Conservation (phyloP, 2,113 vertebrate genomes). For the Cryptotis parvus region DNA sequence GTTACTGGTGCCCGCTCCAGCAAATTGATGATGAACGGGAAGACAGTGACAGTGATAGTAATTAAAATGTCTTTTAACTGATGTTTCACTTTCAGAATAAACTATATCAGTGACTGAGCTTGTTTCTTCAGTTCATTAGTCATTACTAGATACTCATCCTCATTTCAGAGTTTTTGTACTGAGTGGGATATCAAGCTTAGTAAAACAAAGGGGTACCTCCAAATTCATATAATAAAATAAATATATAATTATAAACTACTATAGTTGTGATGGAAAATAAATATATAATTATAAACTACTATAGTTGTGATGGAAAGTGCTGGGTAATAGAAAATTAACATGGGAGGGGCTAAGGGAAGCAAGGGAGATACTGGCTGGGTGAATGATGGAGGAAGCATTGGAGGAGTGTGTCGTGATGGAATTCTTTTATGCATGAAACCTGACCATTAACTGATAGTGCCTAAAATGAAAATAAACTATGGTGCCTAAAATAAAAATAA, state of each 20-base stretch:
- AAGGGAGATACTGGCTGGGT: background rate
- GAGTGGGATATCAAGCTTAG: background rate
- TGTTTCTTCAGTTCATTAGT: background rate
- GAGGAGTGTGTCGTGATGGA: too few species aligned
- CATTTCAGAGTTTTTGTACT: constrained; percentile 14
- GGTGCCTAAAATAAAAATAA: background rate
- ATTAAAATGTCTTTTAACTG: background rate
- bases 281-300: constrained; percentile 3
- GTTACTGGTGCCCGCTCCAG: too few species aligned
- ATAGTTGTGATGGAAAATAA: constrained; percentile 6
- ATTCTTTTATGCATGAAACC: too few species aligned
- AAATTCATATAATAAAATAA: background rate
- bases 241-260: constrained; percentile 3
- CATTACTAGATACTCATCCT: background rate
- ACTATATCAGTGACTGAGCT: background rate
- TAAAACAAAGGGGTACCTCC: background rate
- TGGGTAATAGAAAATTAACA: too few species aligned
- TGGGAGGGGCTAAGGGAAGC: background rate
- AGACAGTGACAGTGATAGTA: too few species aligned
- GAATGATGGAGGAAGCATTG: too few species aligned
- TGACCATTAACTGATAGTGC: too few species aligned
- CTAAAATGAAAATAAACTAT: too few species aligned
- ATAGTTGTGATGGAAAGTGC: constrained; percentile 1
- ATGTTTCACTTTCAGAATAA: constrained; percentile 8
- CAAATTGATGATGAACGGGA: too few species aligned